These are phyloP conservation scores for Agrotis puta DNA, from an alignment of 2,888 invertebrate species.

Conservation along the genomic window DNA sequence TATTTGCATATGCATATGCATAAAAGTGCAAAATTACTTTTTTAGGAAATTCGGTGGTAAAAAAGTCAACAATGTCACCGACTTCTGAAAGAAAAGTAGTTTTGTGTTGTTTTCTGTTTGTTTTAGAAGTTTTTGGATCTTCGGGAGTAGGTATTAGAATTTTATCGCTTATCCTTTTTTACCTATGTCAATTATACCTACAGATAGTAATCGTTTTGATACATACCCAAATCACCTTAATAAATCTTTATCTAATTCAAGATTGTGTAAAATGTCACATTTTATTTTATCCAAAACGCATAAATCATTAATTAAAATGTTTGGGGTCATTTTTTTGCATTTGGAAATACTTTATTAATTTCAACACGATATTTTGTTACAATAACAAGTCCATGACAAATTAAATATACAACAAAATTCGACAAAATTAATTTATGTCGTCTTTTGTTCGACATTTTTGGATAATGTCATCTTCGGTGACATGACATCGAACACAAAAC, in stretches of 20 bases:
- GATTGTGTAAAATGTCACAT: constrained; percentile 18
- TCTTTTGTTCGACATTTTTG: constrained; percentile 21
- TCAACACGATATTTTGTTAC: constrained; percentile 44
- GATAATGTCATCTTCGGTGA: constrained; percentile 14
- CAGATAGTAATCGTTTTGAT: constrained; percentile 1
- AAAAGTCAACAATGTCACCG: too few species aligned
- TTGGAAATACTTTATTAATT: constrained; percentile 39
- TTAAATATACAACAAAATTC: constrained; percentile 38
- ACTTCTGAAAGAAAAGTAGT: too few species aligned
- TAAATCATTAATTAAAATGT: constrained; percentile 50
- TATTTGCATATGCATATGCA: too few species aligned
- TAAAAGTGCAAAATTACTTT: too few species aligned
- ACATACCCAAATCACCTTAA: constrained; percentile 1
- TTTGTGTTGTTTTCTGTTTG: too few species aligned
- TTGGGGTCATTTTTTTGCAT: constrained; percentile 37
- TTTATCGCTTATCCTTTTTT: neutral
- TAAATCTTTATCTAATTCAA: constrained; percentile 17
- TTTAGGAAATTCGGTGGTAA: too few species aligned
- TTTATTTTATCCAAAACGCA: constrained; percentile 13
- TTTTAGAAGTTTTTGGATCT: too few species aligned
- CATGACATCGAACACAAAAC: constrained; percentile 36
- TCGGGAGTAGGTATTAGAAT: neutral
- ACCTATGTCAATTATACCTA: neutral
- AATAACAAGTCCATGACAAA: constrained; percentile 46
- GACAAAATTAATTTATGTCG: constrained; percentile 16